Percentiles rank a stretch among this genome's conserved stretches.
phyloP scores from a whole-genome alignment of 2,113 vertebrate species.

The Phrynosoma platyrhinos region DNA sequence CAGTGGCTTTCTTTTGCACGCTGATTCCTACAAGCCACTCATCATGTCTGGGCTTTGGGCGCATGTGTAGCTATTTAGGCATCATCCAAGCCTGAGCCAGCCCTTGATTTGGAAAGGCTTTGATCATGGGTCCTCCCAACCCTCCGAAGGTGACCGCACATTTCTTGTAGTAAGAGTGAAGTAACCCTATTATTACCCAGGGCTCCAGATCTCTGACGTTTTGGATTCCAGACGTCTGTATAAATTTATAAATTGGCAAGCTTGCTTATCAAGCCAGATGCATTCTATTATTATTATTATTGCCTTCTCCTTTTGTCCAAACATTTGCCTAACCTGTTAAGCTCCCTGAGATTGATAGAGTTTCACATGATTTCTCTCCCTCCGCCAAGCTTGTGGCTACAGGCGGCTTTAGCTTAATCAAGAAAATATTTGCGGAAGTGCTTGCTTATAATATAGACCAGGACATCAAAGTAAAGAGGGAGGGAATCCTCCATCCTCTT shows the following conservation, averaged over 20 bases:
- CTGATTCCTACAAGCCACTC: neutral
- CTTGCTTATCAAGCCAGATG: constrained; percentile 19
- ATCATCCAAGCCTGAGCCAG: neutral
- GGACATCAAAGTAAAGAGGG: too few species aligned
- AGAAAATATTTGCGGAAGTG: neutral
- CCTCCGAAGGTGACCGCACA: neutral
- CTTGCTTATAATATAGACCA: neutral
- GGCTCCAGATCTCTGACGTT: constrained; percentile 11
- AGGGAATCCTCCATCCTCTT: neutral
- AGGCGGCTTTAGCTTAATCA: constrained; percentile 13
- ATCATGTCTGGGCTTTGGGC: too few species aligned
- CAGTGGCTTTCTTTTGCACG: neutral
- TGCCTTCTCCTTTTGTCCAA: constrained; percentile 31
- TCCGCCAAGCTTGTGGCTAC: neutral
- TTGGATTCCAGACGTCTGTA: constrained; percentile 14
- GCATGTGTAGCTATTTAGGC: neutral
- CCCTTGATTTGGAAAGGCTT: neutral
- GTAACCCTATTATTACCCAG: constrained; percentile 11
- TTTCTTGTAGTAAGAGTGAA: neutral
- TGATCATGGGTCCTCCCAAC: neutral
- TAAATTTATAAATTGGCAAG: constrained; percentile 32
- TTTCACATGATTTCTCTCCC: neutral
- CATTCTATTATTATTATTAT: constrained; percentile 6
- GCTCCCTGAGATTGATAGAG: constrained; percentile 12
- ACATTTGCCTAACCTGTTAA: constrained; percentile 33